A percentile compares a stretch with the other conserved stretches of the same genome.
These are phyloP conservation scores for Cepaea nemoralis DNA, from an alignment of 1,140 invertebrate species.

Conservation along the genomic window DNA sequence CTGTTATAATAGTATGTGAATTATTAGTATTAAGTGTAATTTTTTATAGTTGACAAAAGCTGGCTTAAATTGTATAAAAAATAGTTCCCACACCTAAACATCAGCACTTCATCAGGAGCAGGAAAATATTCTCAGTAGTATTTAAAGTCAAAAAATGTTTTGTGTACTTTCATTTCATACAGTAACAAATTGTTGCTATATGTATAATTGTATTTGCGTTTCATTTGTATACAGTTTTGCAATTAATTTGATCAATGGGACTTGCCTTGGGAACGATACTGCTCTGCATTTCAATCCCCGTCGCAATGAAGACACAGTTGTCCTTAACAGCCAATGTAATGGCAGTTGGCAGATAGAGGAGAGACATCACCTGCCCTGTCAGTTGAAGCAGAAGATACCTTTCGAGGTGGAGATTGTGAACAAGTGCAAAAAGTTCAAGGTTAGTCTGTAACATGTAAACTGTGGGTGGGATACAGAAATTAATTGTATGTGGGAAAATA, in stretches of 20 bases:
- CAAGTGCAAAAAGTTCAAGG: constrained; percentile 80
- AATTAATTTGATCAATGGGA: constrained; percentile 57
- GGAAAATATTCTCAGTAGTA: no score
- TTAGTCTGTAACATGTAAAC: constrained; percentile 55
- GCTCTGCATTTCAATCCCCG: constrained; percentile 83
- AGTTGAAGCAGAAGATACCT: constrained; percentile 77
- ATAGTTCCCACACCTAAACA: no score
- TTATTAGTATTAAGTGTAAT: no score
- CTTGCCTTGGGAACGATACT: constrained; percentile 75
- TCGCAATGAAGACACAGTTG: constrained; percentile 74
- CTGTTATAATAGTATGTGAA: no score
- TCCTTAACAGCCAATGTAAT: constrained; percentile 79
- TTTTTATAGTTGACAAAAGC: no score
- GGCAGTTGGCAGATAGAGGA: constrained; percentile 80
- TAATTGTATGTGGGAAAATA: no score
- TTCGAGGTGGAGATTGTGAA: constrained; percentile 85
- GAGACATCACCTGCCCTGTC: constrained; percentile 76
- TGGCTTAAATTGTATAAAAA: no score
- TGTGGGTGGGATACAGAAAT: no score
- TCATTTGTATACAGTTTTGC: constrained; percentile 46
- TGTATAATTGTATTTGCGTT: neutral
- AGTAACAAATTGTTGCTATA: no score
- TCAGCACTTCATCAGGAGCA: no score
- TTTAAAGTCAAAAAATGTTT: no score
- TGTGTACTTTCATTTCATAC: no score